phyloP scores from a whole-genome alignment of 30 jellyfish, hydroid and myxozoan genomes.

The Aurelia coerulea region DNA sequence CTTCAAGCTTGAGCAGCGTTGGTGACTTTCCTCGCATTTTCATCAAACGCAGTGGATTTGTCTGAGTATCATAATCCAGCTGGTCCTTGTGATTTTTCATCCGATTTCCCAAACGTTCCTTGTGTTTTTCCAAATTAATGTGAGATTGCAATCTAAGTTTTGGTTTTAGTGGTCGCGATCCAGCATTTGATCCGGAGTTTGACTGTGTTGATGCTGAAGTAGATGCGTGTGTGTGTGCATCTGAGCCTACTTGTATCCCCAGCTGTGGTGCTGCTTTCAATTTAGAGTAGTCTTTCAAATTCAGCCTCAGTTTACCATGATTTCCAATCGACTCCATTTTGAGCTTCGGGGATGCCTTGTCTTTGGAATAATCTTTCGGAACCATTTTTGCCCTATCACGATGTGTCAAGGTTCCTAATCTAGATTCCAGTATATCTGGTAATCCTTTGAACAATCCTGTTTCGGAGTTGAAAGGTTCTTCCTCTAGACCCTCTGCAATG shows the following conservation, averaged over 20 bases:
- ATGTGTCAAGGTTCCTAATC: not conserved
- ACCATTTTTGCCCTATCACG: not conserved
- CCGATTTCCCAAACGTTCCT: slow-evolving; percentile 8
- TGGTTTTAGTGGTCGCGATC: not conserved
- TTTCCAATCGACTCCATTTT: not conserved
- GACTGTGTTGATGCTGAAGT: slow-evolving; percentile 20
- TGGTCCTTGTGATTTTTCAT: not conserved
- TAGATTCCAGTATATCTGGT: not conserved
- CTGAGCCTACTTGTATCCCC: slow-evolving; percentile 14
- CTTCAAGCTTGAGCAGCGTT: slow-evolving; percentile 35
- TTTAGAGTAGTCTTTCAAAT: not conserved
- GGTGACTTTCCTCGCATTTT: slow-evolving; percentile 49
- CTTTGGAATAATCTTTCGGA: not conserved
- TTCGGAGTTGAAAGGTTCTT: not conserved
- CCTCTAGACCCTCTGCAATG: not conserved
- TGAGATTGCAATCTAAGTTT: slow-evolving; percentile 19
- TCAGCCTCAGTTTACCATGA: not conserved
- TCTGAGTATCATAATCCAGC: slow-evolving; percentile 15
- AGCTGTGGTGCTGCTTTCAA: slow-evolving; percentile 29
- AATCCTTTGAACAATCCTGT: not conserved
- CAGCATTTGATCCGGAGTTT: not conserved
- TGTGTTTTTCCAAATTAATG: slow-evolving; percentile 4
- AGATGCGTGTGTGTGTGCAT: slow-evolving; percentile 28
- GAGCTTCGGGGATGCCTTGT: not conserved
- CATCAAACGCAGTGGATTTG: slow-evolving; percentile 31